These are phyloP conservation scores for Aporrectodea caliginosa DNA, from an alignment of 1,140 invertebrate species.

Conservation along the genomic window DNA sequence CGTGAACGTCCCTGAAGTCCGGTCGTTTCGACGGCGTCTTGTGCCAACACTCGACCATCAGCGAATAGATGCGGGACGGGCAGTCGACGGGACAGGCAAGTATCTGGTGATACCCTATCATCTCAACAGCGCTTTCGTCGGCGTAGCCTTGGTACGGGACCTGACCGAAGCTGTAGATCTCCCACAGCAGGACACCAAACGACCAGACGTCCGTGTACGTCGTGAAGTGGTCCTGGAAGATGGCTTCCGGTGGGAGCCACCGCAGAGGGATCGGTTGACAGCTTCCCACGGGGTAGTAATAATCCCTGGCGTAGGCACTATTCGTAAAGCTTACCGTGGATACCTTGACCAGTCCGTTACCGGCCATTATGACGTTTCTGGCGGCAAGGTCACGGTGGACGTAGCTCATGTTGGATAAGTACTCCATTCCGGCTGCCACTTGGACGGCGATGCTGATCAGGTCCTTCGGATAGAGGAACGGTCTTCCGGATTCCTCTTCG, in stretches of 20 bases:
- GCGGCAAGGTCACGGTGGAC: conserved; percentile 95
- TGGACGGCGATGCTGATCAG: conserved; percentile 81
- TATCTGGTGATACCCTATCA: conserved; percentile 63
- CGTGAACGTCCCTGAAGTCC: conserved; percentile 62
- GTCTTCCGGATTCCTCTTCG: conserved; percentile 34
- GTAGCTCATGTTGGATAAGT: conserved; percentile 88
- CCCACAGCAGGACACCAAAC: conserved; percentile 95
- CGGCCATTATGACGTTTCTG: conserved; percentile 90
- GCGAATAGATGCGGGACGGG: conserved; percentile 79
- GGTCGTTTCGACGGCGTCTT: conserved; percentile 84
- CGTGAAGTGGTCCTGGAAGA: conserved; percentile 90
- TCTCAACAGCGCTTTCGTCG: conserved; percentile 89
- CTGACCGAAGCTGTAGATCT: conserved; percentile 92
- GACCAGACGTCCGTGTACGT: conserved; percentile 98
- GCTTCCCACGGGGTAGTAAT: conserved; percentile 70
- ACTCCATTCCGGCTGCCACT: conserved; percentile 94
- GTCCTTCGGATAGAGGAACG: conserved; percentile 69
- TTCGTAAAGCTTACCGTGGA: conserved; percentile 57
- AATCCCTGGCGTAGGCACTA: not conserved
- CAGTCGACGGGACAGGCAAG: conserved; percentile 86
- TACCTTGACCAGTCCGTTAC: conserved; percentile 83
- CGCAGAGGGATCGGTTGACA: conserved; percentile 72
- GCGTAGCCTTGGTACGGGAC: conserved; percentile 91
- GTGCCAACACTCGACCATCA: conserved; percentile 98
- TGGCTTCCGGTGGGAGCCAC: conserved; percentile 94